Base-by-base conservation (phyloP, 2,888 invertebrate species). In the Euspilapteryx auroguttella region DNA sequence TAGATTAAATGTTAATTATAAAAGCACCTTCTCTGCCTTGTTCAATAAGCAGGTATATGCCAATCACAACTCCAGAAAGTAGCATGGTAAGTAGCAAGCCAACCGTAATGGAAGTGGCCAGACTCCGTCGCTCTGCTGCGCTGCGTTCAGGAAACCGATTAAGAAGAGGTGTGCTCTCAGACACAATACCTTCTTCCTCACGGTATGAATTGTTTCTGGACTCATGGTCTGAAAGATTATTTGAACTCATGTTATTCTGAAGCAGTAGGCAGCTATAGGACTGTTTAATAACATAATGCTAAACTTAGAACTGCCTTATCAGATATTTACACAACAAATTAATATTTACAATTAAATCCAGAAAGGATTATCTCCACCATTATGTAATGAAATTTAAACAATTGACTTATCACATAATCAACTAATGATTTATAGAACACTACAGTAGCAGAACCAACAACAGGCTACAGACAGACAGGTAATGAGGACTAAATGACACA, bases 1-100 rank as follows among this genome's bases (percentile, higher is more conserved):
- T n/a, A n/a, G n/a, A n/a, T n/a, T n/a, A n/a, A n/a, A n/a, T n/a
- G n/a, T n/a, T n/a, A n/a, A n/a, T n/a, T n/a, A n/a, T n/a, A n/a
- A n/a, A n/a, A n/a, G 20, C 26, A 68, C 68, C 68, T 21, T 61
- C 42, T 17, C 49, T 40, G 35, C 42, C 50, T 35, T 66, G 62
- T 12, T 66, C 33, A 2, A 65, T 40, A 2, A 73, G 50, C 3
- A 73, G 51, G 35, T 71, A 69, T 25, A 58, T 49, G 9, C 69
- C 65, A 33, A 71, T 68, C 3, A 56, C 31, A 10, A 58, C 42
- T 3, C 69, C 73, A n/a, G 49, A 33, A 6, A 61, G 28, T 11
- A 73, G 40, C 29, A 65, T 38, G 1, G 53, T 24, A 1, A 64
- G 35, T 26, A 69, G 43, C 7, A 58, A 28, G 21, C 45, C 42